Conservation (phyloP, 1,140 invertebrate genomes). For the Andrena cerasifolii region DNA sequence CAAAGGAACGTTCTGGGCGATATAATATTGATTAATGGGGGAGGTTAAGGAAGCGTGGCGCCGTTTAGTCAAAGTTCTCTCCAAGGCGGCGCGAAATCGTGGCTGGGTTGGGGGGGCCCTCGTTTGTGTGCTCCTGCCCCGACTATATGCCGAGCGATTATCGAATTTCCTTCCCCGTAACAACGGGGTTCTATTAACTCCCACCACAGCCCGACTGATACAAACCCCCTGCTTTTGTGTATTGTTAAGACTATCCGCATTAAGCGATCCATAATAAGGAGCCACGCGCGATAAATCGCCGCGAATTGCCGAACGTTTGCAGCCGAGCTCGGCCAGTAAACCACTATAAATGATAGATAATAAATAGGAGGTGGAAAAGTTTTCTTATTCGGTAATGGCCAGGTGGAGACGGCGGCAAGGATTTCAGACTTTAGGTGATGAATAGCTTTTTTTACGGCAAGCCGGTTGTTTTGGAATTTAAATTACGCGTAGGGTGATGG, state of each 20-base stretch:
- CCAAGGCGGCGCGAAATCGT: conserved; percentile 70
- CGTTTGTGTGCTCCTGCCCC: conserved; percentile 67
- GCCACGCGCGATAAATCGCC: conserved; percentile 79
- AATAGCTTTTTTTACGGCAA: too few relatives aligned
- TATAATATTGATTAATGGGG: conserved; percentile 83
- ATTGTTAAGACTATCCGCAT: conserved; percentile 82
- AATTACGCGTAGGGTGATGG: too few relatives aligned
- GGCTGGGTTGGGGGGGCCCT: conserved; percentile 1
- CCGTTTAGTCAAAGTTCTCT: conserved; percentile 83
- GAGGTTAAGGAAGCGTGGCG: conserved; percentile 82
- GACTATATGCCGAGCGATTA: conserved; percentile 80
- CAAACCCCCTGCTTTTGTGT: conserved; percentile 79
- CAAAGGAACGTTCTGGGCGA: conserved; percentile 82
- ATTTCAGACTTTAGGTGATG: too few relatives aligned
- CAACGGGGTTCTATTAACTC: conserved; percentile 83
- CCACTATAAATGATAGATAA: too few relatives aligned
- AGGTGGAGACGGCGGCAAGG: too few relatives aligned
- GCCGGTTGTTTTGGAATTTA: too few relatives aligned
- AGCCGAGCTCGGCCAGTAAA: background rate
- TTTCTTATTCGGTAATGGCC: too few relatives aligned
- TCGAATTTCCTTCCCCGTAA: conserved; percentile 82
- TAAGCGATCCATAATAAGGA: conserved; percentile 80
- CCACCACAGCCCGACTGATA: conserved; percentile 78
- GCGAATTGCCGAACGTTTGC: conserved; percentile 72
- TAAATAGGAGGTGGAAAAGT: too few relatives aligned